Conservation (phyloP, 2,113 vertebrate genomes). For the Macaca nemestrina region DNA sequence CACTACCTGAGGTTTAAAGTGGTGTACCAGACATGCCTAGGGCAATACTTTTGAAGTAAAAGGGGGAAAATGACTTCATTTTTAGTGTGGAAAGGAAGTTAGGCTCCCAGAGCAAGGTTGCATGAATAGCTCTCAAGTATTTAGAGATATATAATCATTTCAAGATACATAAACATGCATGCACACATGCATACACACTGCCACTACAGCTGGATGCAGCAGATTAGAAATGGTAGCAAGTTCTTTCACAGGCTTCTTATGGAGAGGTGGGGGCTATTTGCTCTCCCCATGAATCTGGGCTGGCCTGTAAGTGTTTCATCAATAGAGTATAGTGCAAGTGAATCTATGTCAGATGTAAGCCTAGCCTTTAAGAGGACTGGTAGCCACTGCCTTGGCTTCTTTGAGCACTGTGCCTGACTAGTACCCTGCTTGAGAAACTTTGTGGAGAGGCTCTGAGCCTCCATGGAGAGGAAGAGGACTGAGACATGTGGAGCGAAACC, state of each 20-base stretch:
- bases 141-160: background rate
- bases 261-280: background rate
- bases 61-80: background rate
- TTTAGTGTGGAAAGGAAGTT: background rate
- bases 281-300: background rate
- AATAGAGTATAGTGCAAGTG: background rate
- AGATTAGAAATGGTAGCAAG: background rate
- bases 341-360: background rate
- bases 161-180: background rate
- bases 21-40: background rate
- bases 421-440: background rate
- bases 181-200: background rate
- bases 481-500: too few species aligned
- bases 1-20: background rate
- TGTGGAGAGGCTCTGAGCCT: background rate
- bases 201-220: too few species aligned
- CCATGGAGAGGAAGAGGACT: rapidly evolving
- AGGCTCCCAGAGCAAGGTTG: background rate
- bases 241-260: background rate
- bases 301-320: background rate
- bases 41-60: background rate
- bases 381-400: background rate
- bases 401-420: rapidly evolving
- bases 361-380: background rate
- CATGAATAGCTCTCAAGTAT: background rate